These are phyloP conservation scores for Salvator merianae DNA, from an alignment of 2,113 vertebrate species.

Conservation along the genomic window DNA sequence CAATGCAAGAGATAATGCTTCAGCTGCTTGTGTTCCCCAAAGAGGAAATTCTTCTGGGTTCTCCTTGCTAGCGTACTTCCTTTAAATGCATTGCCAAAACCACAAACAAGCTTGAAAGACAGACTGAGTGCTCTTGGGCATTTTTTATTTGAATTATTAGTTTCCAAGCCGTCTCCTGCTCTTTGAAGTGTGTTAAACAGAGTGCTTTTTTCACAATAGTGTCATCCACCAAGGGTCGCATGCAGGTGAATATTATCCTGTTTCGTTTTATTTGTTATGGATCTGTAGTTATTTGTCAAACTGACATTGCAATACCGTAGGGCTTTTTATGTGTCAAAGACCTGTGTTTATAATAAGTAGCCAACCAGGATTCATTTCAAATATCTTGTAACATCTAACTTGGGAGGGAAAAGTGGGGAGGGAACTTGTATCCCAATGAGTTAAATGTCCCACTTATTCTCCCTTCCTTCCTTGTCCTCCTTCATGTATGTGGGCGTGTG, in stretches of 20 bases:
- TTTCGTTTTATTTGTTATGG: constrained; percentile 9
- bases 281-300: constrained; percentile 1
- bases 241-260: neutral
- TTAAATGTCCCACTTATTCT: neutral
- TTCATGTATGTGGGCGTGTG: no score
- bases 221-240: constrained; percentile 7
- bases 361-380: neutral
- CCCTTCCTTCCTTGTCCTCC: no score
- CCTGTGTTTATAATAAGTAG: neutral
- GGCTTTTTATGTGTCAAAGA: constrained; percentile 6
- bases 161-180: constrained; percentile 2
- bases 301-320: neutral
- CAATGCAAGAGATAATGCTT: neutral
- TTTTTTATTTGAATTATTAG: neutral
- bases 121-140: neutral
- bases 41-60: neutral
- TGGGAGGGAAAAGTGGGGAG: neutral
- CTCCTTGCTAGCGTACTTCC: neutral
- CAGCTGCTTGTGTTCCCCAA: neutral
- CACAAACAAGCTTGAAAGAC: neutral
- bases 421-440: neutral
- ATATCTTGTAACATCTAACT: neutral
- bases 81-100: neutral
- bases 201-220: neutral
- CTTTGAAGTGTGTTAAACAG: neutral